A percentile compares a stretch with the other conserved stretches of the same genome.
Conservation (phyloP, 2,113 vertebrate genomes). For the cattle (Bos taurus) region DNA sequence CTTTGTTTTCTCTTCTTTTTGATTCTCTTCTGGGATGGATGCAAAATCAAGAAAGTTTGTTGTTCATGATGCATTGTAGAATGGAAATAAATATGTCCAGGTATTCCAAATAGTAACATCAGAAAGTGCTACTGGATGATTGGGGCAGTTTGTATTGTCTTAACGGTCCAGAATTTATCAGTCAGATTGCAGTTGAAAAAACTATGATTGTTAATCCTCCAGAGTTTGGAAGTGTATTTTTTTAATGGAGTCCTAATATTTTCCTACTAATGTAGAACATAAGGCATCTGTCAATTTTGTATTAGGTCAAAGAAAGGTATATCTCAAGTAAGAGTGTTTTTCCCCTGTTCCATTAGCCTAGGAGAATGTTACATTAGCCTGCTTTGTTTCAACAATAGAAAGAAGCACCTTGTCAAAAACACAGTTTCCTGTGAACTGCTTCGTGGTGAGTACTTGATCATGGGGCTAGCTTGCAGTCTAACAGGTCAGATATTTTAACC, state of each 20-base stretch:
- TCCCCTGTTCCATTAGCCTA: not conserved
- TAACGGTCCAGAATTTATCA: too few species aligned
- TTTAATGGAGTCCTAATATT: not conserved
- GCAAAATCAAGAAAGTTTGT: not conserved
- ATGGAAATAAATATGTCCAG: not conserved
- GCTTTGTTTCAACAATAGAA: not conserved
- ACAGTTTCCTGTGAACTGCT: not conserved
- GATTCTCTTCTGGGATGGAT: not conserved
- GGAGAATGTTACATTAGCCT: not conserved
- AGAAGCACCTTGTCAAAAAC: not conserved
- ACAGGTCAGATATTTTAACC: not conserved
- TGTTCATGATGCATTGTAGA: not conserved
- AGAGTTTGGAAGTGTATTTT: not conserved
- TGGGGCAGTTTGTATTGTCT: too few species aligned
- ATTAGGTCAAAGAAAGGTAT: not conserved
- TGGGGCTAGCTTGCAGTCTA: not conserved
- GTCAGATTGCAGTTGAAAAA: not conserved
- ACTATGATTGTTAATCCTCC: not conserved
- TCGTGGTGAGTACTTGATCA: not conserved
- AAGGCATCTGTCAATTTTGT: not conserved
- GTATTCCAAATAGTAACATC: not conserved
- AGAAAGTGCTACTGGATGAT: not conserved
- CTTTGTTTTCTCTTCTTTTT: not conserved
- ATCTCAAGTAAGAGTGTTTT: not conserved
- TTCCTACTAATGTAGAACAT: not conserved